Percentiles rank a stretch among this genome's conserved stretches.
These are phyloP conservation scores for Falco novaeseelandiae DNA, from an alignment of 2,797 vertebrate genomes.

Conservation along the genomic window DNA sequence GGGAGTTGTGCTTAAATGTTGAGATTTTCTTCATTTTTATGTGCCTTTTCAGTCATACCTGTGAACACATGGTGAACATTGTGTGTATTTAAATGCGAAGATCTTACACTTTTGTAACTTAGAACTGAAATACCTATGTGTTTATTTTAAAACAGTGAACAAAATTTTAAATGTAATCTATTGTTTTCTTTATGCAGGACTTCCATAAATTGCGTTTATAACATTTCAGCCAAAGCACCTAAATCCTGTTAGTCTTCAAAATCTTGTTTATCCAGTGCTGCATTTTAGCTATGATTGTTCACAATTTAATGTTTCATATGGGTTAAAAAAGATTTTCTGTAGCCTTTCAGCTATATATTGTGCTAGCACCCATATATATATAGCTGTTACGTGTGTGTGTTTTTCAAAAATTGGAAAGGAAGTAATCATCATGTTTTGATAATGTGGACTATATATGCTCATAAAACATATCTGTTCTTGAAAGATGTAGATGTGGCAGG, in stretches of 20 bases:
- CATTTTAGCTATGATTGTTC: neutral
- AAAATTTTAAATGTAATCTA: neutral
- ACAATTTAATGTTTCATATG: neutral
- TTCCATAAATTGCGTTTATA: neutral
- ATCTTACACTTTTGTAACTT: neutral
- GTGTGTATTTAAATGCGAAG: neutral
- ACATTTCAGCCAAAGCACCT: neutral
- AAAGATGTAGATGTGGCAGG: conserved; percentile 73
- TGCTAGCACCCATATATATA: neutral
- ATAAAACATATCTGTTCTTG: conserved; percentile 3
- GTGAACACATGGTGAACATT: neutral
- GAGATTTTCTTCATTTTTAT: neutral
- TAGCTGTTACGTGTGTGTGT: neutral
- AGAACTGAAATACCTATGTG: neutral
- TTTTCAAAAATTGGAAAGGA: neutral
- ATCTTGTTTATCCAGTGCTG: neutral
- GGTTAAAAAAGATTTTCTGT: neutral
- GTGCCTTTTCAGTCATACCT: neutral
- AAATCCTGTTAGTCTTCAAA: neutral
- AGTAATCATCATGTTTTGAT: neutral
- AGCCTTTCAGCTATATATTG: neutral
- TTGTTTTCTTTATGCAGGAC: neutral
- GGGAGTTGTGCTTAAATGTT: neutral
- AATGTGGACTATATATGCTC: neutral
- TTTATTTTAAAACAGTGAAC: neutral